Base-by-base conservation (phyloP, 2,888 invertebrate genomes). In the Fissipunctia ypsillon region DNA sequence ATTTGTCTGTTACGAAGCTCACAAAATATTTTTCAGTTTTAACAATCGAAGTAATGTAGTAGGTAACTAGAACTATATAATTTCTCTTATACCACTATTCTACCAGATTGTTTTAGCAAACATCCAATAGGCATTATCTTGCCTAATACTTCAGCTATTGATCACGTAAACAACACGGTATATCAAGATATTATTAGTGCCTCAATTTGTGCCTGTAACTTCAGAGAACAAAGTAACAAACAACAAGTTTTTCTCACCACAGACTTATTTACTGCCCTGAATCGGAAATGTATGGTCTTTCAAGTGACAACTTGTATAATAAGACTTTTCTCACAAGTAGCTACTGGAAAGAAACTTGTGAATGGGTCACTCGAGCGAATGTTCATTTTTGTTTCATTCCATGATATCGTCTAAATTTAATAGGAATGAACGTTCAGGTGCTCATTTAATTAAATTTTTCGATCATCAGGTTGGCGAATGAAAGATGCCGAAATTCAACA, bases 121-220 rank as follows among this genome's bases (percentile, higher is more conserved):
- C 35, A 59, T 50, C 56, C 14, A 25, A 38, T 7, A 57, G 31
- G 3, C 41, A 57, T 25, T 38, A 56, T 25, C 22, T 48, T 56
- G 16, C 12, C 50, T 45, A 22, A 45, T 59, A 76, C 64, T 64
- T 73, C 6, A 16, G 38, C 38, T 19, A 65, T 80, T 50, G 28
- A 69, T 75, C 65, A 69, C 69, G 38, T 14, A 48, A 14, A 54
- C 16, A 52, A 52, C 31, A 52, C 19, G n/a, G 45, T 75, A 61
- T 0, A 67, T 67, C 31, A 66, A 50, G 60, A 78, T 73, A 63
- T 31, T 63, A 80, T 75, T 61, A 64, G 60, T 41, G 19, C 31
- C 25, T 45, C 12, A 75, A 56, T 43, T 48, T 68, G 31, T 48
- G 48, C 14, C 38, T 31, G 6, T 43, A 56, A 80, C 50, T 80